A percentile compares a stretch with the other conserved stretches of the same genome.
Conservation (phyloP, 53 echinoderm and acorn worm genomes). For the Arbacia lixula region DNA sequence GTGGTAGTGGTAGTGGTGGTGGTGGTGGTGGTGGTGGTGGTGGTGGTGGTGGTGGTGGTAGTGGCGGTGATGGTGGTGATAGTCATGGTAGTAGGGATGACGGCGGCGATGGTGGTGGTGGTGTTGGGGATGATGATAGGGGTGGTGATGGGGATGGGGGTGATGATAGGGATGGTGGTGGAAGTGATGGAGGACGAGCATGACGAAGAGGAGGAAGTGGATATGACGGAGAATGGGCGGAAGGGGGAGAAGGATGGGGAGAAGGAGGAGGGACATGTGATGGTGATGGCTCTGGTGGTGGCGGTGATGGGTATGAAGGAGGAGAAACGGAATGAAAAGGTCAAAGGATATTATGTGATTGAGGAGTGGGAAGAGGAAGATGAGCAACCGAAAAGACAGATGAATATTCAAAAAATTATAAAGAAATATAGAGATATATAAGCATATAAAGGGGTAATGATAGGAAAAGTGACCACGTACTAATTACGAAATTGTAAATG, state of each 20-base stretch:
- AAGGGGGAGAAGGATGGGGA: neutral
- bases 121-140: neutral
- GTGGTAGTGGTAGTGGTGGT: no score
- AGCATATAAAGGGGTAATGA: no score
- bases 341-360: no score
- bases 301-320: neutral
- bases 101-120: neutral
- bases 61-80: neutral
- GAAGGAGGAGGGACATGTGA: neutral
- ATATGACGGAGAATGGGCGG: neutral
- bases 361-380: no score
- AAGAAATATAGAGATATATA: no score
- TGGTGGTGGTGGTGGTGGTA: neutral
- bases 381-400: no score
- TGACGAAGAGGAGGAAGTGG: neutral
- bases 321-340: no score
- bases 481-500: no score
- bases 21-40: neutral
- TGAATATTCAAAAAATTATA: no score
- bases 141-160: conserved; percentile 14
- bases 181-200: neutral
- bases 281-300: neutral
- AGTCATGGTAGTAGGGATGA: no score
- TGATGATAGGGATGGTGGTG: neutral
- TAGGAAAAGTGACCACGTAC: no score